A percentile compares a stretch with the other conserved stretches of the same genome.
Evolutionary conservation across 2,888 invertebrate species (phyloP).

Genomic region (Synanthedon vespiformis): DNA sequence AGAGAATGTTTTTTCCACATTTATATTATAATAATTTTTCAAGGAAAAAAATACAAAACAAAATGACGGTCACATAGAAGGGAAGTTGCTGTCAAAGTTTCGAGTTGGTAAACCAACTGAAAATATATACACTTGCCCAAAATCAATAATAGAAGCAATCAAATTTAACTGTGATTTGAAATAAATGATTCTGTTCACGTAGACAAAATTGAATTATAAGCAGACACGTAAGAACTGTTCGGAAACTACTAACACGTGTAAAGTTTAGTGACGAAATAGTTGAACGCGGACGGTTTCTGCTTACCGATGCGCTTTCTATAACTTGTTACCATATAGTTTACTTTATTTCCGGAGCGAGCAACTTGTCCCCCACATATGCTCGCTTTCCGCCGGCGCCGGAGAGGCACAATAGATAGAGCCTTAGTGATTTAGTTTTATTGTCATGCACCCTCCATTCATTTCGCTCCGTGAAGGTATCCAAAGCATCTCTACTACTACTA

Average conservation of each 20-base stretch:
- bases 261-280: slow-evolving; percentile 17
- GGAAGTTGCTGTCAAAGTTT: too few species aligned
- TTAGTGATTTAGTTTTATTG: slow-evolving; percentile 69
- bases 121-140: too few species aligned
- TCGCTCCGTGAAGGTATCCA: slow-evolving; percentile 15
- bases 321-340: slow-evolving; percentile 37
- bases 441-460: slow-evolving; percentile 56
- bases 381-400: slow-evolving; percentile 66
- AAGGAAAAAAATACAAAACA: too few species aligned
- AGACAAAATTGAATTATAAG: neutral
- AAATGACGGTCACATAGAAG: too few species aligned
- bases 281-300: slow-evolving; percentile 11
- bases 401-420: slow-evolving; percentile 53
- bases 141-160: too few species aligned
- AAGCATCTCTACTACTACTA: neutral
- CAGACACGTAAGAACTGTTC: slow-evolving; percentile 6
- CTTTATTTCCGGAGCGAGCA: slow-evolving; percentile 53
- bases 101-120: too few species aligned
- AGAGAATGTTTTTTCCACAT: too few species aligned
- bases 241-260: slow-evolving; percentile 10
- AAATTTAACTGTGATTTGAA: too few species aligned
- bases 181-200: too few species aligned
- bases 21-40: too few species aligned
- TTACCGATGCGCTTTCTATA: slow-evolving; percentile 12
- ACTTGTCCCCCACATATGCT: slow-evolving; percentile 59